These are phyloP conservation scores for Mormyrops attenuatus DNA, from an alignment of 2,797 vertebrate genomes.

Conservation along the genomic window DNA sequence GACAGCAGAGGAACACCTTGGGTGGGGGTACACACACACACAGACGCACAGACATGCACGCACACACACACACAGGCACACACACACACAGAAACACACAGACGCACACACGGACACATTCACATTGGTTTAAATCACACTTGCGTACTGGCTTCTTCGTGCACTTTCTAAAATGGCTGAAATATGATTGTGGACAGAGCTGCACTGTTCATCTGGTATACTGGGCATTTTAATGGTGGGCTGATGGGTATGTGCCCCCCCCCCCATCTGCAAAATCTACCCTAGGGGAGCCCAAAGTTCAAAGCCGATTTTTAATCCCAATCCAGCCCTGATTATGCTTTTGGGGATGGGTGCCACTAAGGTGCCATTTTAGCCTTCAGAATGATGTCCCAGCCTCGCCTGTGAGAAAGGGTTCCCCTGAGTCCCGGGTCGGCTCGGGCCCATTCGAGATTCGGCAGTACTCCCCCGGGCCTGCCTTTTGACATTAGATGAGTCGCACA, in stretches of 20 bases:
- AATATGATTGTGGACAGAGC: not conserved
- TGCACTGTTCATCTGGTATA: not conserved
- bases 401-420: not conserved
- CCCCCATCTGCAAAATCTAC: not conserved
- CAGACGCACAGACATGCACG: constrained; percentile 23
- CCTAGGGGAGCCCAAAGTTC: not conserved
- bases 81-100: not conserved
- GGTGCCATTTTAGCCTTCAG: not conserved
- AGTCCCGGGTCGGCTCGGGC: not conserved
- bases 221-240: not conserved
- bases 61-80: not conserved
- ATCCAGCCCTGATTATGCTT: not conserved
- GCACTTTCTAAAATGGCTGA: not conserved
- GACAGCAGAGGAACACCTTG: not conserved
- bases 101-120: no score
- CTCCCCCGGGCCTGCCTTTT: not conserved
- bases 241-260: not conserved
- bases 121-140: not conserved
- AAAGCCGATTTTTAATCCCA: not conserved
- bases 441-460: not conserved
- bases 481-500: not conserved
- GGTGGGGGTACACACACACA: constrained; percentile 34
- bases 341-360: not conserved
- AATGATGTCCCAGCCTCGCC: not conserved
- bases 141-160: not conserved